Conservation (phyloP, 2,797 vertebrate genomes). For the Potorous gilbertii region DNA sequence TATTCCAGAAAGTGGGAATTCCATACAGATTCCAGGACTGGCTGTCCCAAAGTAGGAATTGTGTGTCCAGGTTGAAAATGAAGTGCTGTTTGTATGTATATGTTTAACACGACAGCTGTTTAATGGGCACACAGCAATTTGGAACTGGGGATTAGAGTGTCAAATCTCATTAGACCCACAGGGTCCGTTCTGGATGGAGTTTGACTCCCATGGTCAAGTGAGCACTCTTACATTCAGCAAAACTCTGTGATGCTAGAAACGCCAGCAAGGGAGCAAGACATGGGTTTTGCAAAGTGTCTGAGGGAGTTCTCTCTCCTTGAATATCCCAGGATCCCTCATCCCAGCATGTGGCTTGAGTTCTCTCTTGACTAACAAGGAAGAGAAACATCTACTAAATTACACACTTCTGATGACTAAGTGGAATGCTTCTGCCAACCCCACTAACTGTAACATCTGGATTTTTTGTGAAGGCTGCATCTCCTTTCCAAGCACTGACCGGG, state of each 20-base stretch:
- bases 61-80: not conserved
- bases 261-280: not conserved
- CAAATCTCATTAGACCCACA: not conserved
- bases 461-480: constrained; percentile 22
- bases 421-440: not conserved
- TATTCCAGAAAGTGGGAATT: not conserved
- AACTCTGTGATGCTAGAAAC: not conserved
- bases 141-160: not conserved
- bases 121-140: not conserved
- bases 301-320: not conserved
- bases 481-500: not conserved
- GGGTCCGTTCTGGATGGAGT: not conserved
- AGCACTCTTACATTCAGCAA: not conserved
- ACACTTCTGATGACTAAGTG: not conserved
- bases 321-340: not conserved
- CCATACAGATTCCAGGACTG: not conserved
- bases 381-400: not conserved
- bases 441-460: constrained; percentile 2
- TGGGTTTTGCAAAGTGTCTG: not conserved
- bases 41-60: not conserved
- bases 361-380: not conserved
- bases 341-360: not conserved
- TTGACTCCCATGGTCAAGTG: not conserved
- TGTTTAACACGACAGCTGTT: not conserved
- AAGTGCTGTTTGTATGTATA: not conserved